phyloP scores from a whole-genome alignment of 2,888 invertebrate genomes.

The Cotesia congregata region DNA sequence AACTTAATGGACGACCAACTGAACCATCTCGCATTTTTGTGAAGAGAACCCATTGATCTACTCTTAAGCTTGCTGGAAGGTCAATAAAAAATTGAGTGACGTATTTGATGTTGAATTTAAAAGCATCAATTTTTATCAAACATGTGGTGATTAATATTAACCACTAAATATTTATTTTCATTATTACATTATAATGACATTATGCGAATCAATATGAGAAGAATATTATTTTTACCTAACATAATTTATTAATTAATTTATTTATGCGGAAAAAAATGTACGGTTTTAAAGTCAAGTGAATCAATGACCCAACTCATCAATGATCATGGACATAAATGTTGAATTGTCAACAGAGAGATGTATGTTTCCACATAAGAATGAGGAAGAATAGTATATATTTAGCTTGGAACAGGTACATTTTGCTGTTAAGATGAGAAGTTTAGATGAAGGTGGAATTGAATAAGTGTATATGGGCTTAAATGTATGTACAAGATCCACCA shows the following conservation, averaged over 20 bases:
- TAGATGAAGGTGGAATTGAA: slow-evolving; percentile 7
- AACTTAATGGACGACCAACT: no score
- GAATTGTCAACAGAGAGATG: background rate
- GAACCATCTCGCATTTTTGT: no score
- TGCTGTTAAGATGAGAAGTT: slow-evolving; percentile 23
- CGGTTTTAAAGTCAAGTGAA: background rate
- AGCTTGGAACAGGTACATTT: slow-evolving; percentile 20
- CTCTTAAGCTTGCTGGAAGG: no score
- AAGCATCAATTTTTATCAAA: background rate
- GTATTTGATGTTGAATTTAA: no score
- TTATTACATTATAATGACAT: background rate
- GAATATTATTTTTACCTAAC: background rate
- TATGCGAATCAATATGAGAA: background rate
- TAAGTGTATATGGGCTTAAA: slow-evolving; percentile 23
- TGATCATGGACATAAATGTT: slow-evolving; percentile 2
- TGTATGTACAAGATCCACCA: slow-evolving; percentile 28
- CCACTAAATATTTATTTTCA: background rate
- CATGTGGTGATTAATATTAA: background rate
- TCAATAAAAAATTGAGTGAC: no score
- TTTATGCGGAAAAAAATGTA: background rate
- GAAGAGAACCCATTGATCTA: no score
- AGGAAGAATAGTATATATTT: slow-evolving; percentile 24
- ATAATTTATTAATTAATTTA: background rate
- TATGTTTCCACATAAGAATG: background rate
- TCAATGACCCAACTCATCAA: background rate